Percentiles rank a stretch among this genome's conserved stretches.
phyloP scores from a whole-genome alignment of 2,888 invertebrate genomes.

The Caenorhabditis imperialis region DNA sequence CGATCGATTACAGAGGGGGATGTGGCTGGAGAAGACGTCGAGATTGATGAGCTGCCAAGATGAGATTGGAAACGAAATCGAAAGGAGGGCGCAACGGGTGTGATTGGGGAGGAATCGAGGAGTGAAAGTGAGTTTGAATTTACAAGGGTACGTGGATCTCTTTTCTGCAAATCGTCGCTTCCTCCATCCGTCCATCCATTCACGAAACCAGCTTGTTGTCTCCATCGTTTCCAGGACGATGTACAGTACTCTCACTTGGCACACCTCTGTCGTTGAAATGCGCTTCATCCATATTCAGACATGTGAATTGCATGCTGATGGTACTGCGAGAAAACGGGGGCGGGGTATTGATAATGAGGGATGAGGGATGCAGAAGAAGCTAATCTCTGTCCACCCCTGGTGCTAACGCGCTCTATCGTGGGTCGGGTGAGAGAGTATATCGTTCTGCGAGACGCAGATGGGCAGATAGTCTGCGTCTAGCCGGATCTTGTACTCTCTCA shows the following conservation, averaged over 20 bases:
- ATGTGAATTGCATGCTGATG: too few species aligned
- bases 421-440: too few species aligned
- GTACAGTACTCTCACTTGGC: constrained; percentile 26
- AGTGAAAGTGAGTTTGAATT: background rate
- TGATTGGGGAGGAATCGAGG: background rate
- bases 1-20: background rate
- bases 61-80: constrained; percentile 3
- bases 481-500: too few species aligned
- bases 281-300: constrained; percentile 6
- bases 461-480: too few species aligned
- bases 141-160: too few species aligned
- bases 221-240: constrained; percentile 6
- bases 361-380: too few species aligned
- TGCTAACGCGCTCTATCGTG: too few species aligned
- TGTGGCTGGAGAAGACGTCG: constrained; percentile 2
- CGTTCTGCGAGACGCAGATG: too few species aligned
- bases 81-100: background rate
- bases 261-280: constrained; percentile 8
- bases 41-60: constrained; percentile 23
- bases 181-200: background rate
- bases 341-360: background rate
- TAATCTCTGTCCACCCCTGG: too few species aligned
- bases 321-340: constrained; percentile 8
- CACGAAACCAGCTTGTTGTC: background rate
- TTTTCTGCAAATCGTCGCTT: too few species aligned